Evolutionary conservation across 2,113 vertebrate species (phyloP).

Genomic region (human): GRCh38 chr2:211996501-211997000

Average conservation of each 20-base stretch:
- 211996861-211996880: not conserved
- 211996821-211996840: not conserved
- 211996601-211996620: not conserved
- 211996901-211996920: not conserved
- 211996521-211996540: slow-evolving; percentile 7
- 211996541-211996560: slow-evolving; percentile 37
- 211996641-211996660: not conserved
- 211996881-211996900: not conserved
- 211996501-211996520: slow-evolving; percentile 13
- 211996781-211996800: no score
- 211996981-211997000: not conserved
- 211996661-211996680: not conserved
- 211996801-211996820: not conserved
- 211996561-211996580: not conserved
- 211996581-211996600: not conserved
- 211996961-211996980: not conserved
- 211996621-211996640: not conserved
- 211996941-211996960: not conserved
- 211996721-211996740: not conserved
- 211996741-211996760: not conserved
- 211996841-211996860: not conserved
- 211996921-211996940: not conserved
- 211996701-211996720: not conserved
- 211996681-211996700: not conserved
- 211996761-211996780: not conserved